Evolutionary conservation across 2,888 invertebrate species (phyloP), one percentile per base, ranked within the genome.

Genomic region (Parochlus steinenii): DNA sequence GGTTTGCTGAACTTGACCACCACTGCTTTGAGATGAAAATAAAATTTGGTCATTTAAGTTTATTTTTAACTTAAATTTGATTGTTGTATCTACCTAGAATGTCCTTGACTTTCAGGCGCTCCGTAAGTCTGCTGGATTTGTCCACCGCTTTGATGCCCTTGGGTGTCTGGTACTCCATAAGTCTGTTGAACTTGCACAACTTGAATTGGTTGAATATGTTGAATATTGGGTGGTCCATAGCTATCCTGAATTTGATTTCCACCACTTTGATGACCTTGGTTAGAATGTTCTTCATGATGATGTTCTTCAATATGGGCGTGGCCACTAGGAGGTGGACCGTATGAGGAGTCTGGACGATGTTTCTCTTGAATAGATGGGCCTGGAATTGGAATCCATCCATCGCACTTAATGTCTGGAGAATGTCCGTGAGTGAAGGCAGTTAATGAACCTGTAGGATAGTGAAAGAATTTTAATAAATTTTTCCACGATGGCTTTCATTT

Each of bases 381-480:
- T 6, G 81, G 74, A 40, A 85, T 83, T 14, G 85, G 85, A 49
- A 75, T 79, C 85, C 85, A 85, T 17, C 85, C 85, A 45, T 85
- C 85, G 48, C 83, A 83, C 33, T 77, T 63, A 20, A 81, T 71
- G 50, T 74, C 69, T 5, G 79, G 71, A 5, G 76, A n/a, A 43
- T 77, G 78, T 0, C 76, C 77, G 25, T 74, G 74, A 2, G 70
- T 69, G 16, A 28, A 35, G 8, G 20, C 25, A 55, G 53, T 0
- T 58, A 56, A 2, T n/a, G n/a, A n/a, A n/a, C n/a, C 61, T 62
- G 1, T 58, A 64, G 41, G 59, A 59, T 0, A 63, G 63, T 40
- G 61, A 61, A n/a, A 64, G 42, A 36, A 62, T 0, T 44, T 35
- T 2, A 58, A 59, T 2, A 61, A 35, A 7, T 49, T 52, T 0